Evolutionary conservation across 23 tunicate species (phyloP).

Genomic region (Ciona savignyi): DNA sequence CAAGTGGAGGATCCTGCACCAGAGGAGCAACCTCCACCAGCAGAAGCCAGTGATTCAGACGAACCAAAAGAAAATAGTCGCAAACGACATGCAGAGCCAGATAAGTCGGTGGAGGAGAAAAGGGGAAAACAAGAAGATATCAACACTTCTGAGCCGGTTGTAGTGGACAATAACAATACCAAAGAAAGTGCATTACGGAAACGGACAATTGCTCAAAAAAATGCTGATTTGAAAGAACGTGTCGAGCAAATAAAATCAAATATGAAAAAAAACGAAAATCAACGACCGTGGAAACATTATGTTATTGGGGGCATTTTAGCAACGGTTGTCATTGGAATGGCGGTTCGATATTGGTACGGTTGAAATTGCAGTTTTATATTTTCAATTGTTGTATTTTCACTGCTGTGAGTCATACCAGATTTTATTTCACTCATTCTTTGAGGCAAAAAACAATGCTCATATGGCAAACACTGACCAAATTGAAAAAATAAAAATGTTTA

Average conservation of each 20-base stretch:
- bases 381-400: not conserved
- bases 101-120: slow-evolving; percentile 28
- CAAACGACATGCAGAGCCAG: slow-evolving; percentile 22
- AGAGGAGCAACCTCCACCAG: not conserved
- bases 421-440: not conserved
- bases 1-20: slow-evolving; percentile 14
- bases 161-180: slow-evolving; percentile 25
- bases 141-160: not conserved
- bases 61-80: slow-evolving; percentile 3
- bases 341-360: slow-evolving; percentile 24
- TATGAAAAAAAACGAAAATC: slow-evolving; percentile 25
- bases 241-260: slow-evolving; percentile 29
- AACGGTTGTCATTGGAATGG: slow-evolving; percentile 25
- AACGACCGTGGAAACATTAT: slow-evolving; percentile 29
- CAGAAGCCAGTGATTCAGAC: not conserved
- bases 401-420: not conserved
- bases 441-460: too few relatives aligned
- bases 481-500: too few relatives aligned
- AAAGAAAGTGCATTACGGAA: slow-evolving; percentile 16
- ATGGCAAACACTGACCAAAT: too few relatives aligned
- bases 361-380: not conserved
- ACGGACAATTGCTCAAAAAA: slow-evolving; percentile 19
- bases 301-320: slow-evolving; percentile 37
- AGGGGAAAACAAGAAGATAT: slow-evolving; percentile 30
- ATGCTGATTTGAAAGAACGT: slow-evolving; percentile 19